These are phyloP conservation scores for Chaetura pelagica DNA, from an alignment of 2,113 vertebrate species.

Conservation along the genomic window DNA sequence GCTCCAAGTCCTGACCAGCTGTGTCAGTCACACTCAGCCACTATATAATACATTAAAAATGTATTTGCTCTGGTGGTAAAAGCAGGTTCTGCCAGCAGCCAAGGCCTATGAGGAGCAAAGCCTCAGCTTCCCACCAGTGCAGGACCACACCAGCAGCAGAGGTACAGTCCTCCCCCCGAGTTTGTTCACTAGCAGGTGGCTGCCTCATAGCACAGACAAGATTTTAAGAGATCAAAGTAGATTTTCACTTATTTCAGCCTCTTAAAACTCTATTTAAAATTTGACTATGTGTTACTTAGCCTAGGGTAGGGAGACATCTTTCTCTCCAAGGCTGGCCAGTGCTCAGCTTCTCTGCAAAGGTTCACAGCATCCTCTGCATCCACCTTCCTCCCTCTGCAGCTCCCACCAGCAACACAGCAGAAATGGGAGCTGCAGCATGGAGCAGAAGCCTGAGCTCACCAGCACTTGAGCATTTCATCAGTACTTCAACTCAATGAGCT, in stretches of 20 bases:
- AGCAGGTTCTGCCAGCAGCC: not conserved
- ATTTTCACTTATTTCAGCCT: not conserved
- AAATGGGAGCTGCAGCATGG: accelerated
- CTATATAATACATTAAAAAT: constrained; percentile 54
- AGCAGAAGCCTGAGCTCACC: not conserved
- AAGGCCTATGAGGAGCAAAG: not conserved
- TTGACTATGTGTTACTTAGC: not conserved
- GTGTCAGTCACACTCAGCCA: not conserved
- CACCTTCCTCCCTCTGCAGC: accelerated
- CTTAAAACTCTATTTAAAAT: not conserved
- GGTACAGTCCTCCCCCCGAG: accelerated
- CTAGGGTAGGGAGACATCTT: not conserved
- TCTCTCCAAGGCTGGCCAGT: not conserved
- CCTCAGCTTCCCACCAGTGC: not conserved
- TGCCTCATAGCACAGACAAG: not conserved
- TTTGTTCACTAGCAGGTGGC: not conserved
- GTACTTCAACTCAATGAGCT: accelerated
- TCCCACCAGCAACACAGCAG: not conserved
- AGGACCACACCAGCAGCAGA: not conserved
- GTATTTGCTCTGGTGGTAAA: not conserved
- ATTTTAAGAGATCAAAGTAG: not conserved
- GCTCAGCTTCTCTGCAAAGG: not conserved
- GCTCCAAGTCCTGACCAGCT: constrained; percentile 43
- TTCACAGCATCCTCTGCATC: not conserved
- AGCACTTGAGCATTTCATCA: accelerated